Percentiles rank a stretch among this genome's conserved stretches.
Conservation (phyloP, 2,113 vertebrate species). For the Paramormyrops kingsleyae region DNA sequence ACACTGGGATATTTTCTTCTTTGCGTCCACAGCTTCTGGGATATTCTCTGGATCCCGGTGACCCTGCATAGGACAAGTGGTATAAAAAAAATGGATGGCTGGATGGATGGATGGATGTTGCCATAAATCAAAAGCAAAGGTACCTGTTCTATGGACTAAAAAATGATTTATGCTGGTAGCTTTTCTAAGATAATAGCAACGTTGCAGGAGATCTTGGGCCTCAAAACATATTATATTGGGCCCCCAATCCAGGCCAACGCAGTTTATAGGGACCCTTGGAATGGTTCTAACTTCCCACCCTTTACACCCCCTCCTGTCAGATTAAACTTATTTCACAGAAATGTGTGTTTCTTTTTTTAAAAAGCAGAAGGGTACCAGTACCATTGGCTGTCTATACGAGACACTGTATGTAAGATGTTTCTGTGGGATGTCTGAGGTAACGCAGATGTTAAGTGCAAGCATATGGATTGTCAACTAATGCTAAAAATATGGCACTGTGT, state of each 20-base stretch:
- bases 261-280: background rate
- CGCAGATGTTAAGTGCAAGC: background rate
- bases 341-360: background rate
- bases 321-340: background rate
- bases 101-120: background rate
- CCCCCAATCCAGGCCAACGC: background rate
- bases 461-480: constrained; percentile 1
- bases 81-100: background rate
- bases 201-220: background rate
- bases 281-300: background rate
- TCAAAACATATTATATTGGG: background rate
- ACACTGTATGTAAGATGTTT: background rate
- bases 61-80: background rate
- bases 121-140: background rate
- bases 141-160: background rate
- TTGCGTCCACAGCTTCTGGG: background rate
- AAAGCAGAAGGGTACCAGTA: background rate
- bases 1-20: background rate
- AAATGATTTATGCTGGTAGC: background rate
- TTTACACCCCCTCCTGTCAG: background rate
- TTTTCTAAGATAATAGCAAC: background rate
- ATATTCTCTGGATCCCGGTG: background rate
- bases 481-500: background rate
- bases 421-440: background rate
- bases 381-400: background rate